Evolutionary conservation across 2,888 invertebrate genomes (phyloP), one percentile per base, ranked within the genome.

Genomic region (Ptychoptera contaminata): DNA sequence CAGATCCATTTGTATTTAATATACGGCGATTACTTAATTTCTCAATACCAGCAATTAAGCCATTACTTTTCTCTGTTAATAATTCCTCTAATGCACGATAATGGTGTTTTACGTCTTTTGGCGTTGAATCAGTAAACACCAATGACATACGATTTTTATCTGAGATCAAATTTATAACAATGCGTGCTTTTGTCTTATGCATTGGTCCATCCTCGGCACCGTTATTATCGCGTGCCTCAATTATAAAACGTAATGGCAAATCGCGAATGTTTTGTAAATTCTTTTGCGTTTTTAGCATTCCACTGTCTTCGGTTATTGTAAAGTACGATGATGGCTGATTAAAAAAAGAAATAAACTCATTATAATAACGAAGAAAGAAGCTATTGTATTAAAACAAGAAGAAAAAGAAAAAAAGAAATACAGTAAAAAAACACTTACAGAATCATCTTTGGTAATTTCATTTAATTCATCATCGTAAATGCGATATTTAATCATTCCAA

Each of bases 41-140:
- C 58, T 92, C 91, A 38, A 92, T 72, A 0, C 88, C 83, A 3
- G 85, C 78, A 10, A 90, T 71, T 6, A 87, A 64, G 0, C 80
- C 82, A 8, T 80, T 79, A 1, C 62, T 60, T 48, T 59, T 62
- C 29, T 83, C 72, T 34, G 71, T 55, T n/a, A 66, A 49, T n/a
- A 66, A 45, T 16, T 70, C 49, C 57, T 66, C 66, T 10, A 76
- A 53, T 8, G 67, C 69, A 0, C 70, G 65, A 1, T 69, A 65
- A 30, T 69, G 66, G 9, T 65, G 68, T 0, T 71, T 65, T 52
- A 90, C 74, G 2, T 73, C 68, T 51, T 84, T 84, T 0, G 86
- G 79, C 36, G 79, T 73, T 0, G 82, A 73, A 49, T 83, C 80
- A 1, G 80, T 73, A 40, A 91, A 76, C 35, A 82, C 82, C 36